Percentiles rank a stretch among this genome's conserved stretches.
Conservation (phyloP, 2,888 invertebrate genomes). For the Tanypteryx hageni region DNA sequence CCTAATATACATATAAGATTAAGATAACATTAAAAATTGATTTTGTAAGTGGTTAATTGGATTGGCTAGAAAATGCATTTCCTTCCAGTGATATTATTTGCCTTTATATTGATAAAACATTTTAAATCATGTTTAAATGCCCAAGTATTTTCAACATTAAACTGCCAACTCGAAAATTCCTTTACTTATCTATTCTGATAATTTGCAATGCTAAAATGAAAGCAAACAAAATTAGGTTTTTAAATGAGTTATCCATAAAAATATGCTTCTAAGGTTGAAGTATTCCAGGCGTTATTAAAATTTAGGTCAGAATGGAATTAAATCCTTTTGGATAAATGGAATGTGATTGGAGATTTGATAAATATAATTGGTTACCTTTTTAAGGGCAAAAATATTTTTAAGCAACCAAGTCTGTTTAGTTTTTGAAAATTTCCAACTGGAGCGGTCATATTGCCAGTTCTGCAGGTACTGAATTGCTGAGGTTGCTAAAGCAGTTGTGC, state of each 20-base stretch:
- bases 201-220: neutral
- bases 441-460: constrained; percentile 48
- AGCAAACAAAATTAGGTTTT: neutral
- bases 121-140: too few species aligned
- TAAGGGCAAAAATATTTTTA: constrained; percentile 31
- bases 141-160: too few species aligned
- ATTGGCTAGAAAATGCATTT: too few species aligned
- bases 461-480: constrained; percentile 40
- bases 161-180: too few species aligned
- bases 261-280: neutral
- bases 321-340: too few species aligned
- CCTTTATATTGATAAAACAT: too few species aligned
- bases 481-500: constrained; percentile 17
- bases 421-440: constrained; percentile 55
- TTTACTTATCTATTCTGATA: too few species aligned
- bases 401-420: constrained; percentile 51
- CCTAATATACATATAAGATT: neutral
- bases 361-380: neutral
- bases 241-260: neutral
- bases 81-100: too few species aligned
- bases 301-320: too few species aligned
- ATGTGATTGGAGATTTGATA: too few species aligned
- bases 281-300: neutral
- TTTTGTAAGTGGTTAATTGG: too few species aligned
- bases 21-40: too few species aligned